A percentile compares a stretch with the other conserved stretches of the same genome.
These are phyloP conservation scores for Yponomeuta cagnagella DNA, from an alignment of 2,888 invertebrate genomes.

Conservation along the genomic window DNA sequence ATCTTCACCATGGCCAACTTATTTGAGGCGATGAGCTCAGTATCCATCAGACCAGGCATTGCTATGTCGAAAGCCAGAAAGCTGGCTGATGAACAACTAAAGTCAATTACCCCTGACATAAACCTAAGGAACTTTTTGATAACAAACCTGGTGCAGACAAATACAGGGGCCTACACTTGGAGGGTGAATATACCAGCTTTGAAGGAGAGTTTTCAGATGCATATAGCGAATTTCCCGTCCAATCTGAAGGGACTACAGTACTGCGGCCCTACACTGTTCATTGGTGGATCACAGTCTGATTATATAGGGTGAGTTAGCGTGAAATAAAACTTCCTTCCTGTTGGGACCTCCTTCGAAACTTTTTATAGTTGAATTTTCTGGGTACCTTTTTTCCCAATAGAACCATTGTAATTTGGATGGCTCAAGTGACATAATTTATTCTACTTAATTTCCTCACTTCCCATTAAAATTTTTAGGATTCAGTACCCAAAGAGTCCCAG, in stretches of 20 bases:
- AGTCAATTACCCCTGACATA: conserved; percentile 71
- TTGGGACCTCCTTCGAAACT: background rate
- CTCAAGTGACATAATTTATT: no score
- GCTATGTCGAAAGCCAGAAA: conserved; percentile 82
- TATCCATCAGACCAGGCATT: conserved; percentile 77
- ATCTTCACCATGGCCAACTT: conserved; percentile 77
- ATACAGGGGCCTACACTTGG: conserved; percentile 82
- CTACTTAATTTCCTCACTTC: no score
- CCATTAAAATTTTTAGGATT: no score
- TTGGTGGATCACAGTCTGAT: conserved; percentile 89
- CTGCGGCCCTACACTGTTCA: conserved; percentile 85
- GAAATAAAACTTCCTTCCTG: background rate
- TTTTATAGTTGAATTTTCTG: no score
- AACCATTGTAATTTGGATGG: background rate
- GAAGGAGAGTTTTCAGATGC: conserved; percentile 77
- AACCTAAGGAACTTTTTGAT: conserved; percentile 86
- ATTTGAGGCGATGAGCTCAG: conserved; percentile 79
- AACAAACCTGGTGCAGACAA: conserved; percentile 86
- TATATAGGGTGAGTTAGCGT: conserved; percentile 80
- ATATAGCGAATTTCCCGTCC: conserved; percentile 80
- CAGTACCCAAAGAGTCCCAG: no score
- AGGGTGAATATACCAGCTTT: conserved; percentile 86
- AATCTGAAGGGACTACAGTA: conserved; percentile 67
- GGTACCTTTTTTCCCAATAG: background rate
- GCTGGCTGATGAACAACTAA: conserved; percentile 77